These are phyloP conservation scores for Pachycephala philippinensis DNA, from an alignment of 2,113 vertebrate species.

Conservation along the genomic window DNA sequence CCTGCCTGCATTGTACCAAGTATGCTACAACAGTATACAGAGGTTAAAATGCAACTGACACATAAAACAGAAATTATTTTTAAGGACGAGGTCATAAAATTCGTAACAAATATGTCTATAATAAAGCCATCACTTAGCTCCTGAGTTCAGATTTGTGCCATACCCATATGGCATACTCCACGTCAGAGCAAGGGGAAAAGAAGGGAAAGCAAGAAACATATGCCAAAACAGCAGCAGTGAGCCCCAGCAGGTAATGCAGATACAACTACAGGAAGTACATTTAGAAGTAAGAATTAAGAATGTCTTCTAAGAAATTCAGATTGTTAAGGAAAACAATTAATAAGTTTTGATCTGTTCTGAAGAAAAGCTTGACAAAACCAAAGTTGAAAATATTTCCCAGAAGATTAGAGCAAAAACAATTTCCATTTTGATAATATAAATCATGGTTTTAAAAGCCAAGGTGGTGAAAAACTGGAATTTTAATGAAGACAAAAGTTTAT, in stretches of 20 bases:
- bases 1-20: accelerated
- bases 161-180: not conserved
- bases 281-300: not conserved
- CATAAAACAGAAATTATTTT: not conserved
- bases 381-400: not conserved
- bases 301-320: not conserved
- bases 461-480: not conserved
- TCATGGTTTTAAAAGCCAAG: not conserved
- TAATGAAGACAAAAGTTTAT: not conserved
- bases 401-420: not conserved
- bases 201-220: not conserved
- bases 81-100: not conserved
- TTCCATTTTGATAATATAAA: not conserved
- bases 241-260: not conserved
- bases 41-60: not conserved
- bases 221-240: not conserved
- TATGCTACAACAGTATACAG: not conserved
- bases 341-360: not conserved
- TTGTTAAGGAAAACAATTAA: not conserved
- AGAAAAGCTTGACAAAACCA: not conserved
- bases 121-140: not conserved
- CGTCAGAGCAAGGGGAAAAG: not conserved
- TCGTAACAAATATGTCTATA: not conserved
- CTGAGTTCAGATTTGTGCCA: not conserved
- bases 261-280: not conserved